phyloP scores from a whole-genome alignment of 2,797 vertebrate genomes.

The Rhinophrynus dorsalis region DNA sequence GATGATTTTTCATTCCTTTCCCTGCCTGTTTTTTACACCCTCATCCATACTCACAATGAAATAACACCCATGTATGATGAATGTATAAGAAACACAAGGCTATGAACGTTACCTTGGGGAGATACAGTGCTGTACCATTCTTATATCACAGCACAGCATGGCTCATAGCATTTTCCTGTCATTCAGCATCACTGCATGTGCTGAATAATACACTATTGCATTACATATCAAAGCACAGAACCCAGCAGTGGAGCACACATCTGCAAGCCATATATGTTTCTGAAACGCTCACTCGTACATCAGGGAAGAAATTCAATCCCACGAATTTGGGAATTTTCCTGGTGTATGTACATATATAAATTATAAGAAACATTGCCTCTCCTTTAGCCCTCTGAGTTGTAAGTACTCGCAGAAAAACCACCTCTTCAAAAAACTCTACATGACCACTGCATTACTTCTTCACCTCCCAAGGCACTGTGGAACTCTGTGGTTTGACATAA shows the following conservation, averaged over 20 bases:
- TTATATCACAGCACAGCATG: neutral
- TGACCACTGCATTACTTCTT: too few species aligned
- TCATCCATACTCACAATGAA: neutral
- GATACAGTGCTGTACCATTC: neutral
- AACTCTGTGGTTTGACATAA: too few species aligned
- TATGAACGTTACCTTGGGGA: neutral
- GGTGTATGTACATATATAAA: neutral
- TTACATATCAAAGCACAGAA: neutral
- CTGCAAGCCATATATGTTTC: conserved; percentile 2
- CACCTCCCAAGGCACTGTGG: too few species aligned
- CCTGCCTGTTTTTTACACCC: too few species aligned
- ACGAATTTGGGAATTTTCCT: neutral
- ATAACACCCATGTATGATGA: too few species aligned
- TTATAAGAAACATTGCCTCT: too few species aligned
- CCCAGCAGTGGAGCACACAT: neutral
- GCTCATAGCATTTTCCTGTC: neutral
- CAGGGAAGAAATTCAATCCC: neutral
- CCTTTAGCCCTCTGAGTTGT: too few species aligned
- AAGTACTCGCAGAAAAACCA: too few species aligned
- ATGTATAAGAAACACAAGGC: neutral
- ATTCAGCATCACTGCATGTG: neutral
- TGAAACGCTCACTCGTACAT: neutral
- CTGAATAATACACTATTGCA: neutral
- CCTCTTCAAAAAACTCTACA: too few species aligned
- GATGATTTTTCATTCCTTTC: too few species aligned